A percentile compares a stretch with the other conserved stretches of the same genome.
These are phyloP conservation scores for Atlantisia rogersi DNA, from an alignment of 2,113 vertebrate genomes.

Conservation along the genomic window DNA sequence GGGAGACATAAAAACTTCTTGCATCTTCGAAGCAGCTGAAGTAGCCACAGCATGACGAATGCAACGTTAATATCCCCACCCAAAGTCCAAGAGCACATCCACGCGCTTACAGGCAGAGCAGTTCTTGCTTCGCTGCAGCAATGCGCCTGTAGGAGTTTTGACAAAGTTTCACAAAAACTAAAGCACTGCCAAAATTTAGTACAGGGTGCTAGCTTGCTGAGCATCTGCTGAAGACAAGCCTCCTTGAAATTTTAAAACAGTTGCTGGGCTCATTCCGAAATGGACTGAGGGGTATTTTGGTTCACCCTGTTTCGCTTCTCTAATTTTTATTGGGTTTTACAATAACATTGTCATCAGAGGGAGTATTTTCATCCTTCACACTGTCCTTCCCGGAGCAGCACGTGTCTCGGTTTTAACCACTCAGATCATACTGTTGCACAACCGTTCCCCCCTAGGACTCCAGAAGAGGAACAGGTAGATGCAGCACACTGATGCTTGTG, in stretches of 20 bases:
- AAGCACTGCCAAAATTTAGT: background rate
- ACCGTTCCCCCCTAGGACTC: background rate
- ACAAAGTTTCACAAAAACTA: background rate
- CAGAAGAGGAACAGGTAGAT: background rate
- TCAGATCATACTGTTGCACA: background rate
- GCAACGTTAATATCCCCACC: background rate
- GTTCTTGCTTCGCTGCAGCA: background rate
- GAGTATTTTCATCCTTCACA: background rate
- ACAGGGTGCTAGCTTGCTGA: fast-evolving
- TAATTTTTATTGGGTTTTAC: background rate
- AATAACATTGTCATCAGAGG: background rate
- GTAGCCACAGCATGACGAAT: background rate
- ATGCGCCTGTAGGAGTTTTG: background rate
- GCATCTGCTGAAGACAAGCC: background rate
- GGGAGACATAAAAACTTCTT: background rate
- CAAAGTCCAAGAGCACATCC: background rate
- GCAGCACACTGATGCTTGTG: background rate
- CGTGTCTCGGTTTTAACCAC: background rate
- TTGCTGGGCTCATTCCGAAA: background rate
- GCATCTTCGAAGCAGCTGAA: background rate
- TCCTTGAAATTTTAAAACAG: background rate
- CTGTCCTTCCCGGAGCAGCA: background rate
- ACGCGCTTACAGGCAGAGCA: fast-evolving
- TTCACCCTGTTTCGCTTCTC: background rate
- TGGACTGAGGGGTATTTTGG: background rate